Percentiles rank a stretch among this genome's conserved stretches.
phyloP scores from a whole-genome alignment of 2,797 vertebrate species.

The Phataginus tetradactyla region DNA sequence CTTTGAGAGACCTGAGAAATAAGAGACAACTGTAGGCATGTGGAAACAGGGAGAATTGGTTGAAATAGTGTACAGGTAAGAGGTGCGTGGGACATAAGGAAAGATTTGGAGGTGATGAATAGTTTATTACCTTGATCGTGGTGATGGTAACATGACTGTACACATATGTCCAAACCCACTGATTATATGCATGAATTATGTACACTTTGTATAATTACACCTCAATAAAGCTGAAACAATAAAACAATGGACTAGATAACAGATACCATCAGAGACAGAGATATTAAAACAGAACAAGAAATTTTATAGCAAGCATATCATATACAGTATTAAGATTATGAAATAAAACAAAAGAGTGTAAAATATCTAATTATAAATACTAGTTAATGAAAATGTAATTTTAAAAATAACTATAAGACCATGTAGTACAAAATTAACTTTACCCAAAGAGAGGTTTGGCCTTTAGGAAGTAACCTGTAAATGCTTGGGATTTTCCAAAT shows the following conservation, averaged over 20 bases:
- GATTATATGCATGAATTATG: neutral
- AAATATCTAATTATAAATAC: neutral
- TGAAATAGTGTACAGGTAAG: neutral
- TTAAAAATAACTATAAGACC: neutral
- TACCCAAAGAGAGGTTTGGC: neutral
- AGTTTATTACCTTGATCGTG: neutral
- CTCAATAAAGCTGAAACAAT: neutral
- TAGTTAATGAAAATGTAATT: neutral
- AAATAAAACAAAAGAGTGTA: neutral
- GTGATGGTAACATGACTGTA: neutral
- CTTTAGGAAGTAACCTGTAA: neutral
- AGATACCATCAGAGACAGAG: neutral
- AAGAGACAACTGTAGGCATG: neutral
- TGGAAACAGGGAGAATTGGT: neutral
- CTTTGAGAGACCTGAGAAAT: neutral
- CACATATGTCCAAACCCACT: neutral
- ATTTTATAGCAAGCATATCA: neutral
- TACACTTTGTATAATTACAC: neutral
- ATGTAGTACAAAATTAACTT: neutral
- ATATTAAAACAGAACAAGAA: neutral
- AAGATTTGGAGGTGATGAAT: neutral
- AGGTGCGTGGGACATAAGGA: neutral
- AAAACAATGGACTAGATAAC: neutral
- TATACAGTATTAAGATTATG: neutral
- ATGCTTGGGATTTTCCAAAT: neutral